Evolutionary conservation across 1,140 invertebrate genomes (phyloP), one percentile per base, ranked within the genome.

Genomic region (Oncopeltus fasciatus): DNA sequence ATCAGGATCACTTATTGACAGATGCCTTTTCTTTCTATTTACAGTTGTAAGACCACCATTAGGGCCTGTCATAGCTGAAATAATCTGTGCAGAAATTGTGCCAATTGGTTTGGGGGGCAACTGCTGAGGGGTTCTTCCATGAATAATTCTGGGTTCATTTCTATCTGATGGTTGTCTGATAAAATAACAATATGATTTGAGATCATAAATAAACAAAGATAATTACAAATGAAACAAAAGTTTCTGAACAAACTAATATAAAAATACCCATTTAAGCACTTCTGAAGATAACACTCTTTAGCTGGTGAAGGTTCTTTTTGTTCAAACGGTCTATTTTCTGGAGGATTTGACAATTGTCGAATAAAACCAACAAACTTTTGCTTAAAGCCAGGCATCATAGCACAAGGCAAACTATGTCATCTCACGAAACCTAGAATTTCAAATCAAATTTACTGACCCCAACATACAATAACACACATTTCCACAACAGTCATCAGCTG

Each of bases 301-400:
- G 80, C 75, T 60, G 79, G 74, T 62, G 80, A 76, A 31, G 69
- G 66, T 57, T 72, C 67, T 58, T 73, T 69, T 43, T 67, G 70
- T 31, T 75, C 73, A 28, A 72, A 72, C 68, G 80, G 70, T 74
- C 75, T 72, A 61, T 75, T 73, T 62, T 75, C 74, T 29, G 71
- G 74, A 16, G 81, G 77, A 51, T 67, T 66, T 61, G 84, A 85
- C 62, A 87, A 72, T 72, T 87, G 84, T 57, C 84, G 76, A 72
- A 87, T 82, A 72, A 87, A 85, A 64, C 82, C 84, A 63, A 81
- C 82, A 66, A 87, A 80, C 74, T 83, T 81, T 76, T 87, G 85
- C 47, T 82, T 74, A 67, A 87, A 75, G 53, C 83, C 85, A 64
- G 85, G 83, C 84, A 87, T 87, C 49, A 53, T 53, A 53, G 3